Base-by-base conservation (phyloP, 2,797 vertebrate genomes). In the Pantherophis alleghaniensis region DNA sequence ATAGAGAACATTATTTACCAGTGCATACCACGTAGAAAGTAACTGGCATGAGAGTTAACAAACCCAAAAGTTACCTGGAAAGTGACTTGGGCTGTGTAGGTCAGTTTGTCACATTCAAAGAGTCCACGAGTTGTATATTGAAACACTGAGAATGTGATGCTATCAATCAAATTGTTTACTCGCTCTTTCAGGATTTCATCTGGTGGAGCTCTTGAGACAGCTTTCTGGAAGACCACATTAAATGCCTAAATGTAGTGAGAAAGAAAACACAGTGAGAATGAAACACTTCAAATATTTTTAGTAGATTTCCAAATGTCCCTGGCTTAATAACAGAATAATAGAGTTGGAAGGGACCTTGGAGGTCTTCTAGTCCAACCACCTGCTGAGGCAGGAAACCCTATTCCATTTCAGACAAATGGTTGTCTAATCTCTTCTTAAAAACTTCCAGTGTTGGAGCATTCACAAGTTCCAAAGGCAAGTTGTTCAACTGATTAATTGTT, bases 121-220 rank as follows among this genome's bases (percentile, higher is more conserved):
- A 99, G 98, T n/a, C 99, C 99, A 0, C 98, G 98, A 87, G 98
- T 98, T 10, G 99, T 99, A 94, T 99, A 99, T 97, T 99, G 99
- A 97, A 98, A 99, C 86, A 98, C 97, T 0, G 98, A 99, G 96
- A 98, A 98, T 37, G 99, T 99, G 96, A 99, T 98, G 98, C 98
- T 99, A 97, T 99, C 99, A 0, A 98, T 98, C 87, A 99, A 98
- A 94, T 98, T 99, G 93, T 95, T 95, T 93, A 99, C 98, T 0
- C 98, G 97, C 92, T 95, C 98, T 12, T 97, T 96, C 53, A 99
- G 97, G 87, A 63, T 97, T 95, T 99, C 98, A 0, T 97, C 97
- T 0, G 98, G 96, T 18, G 97, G 86, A 0, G 99, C 98, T 96
- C 98, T 98, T 96, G 97, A 96, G 7, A 99, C 98, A 0, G 99